Base-by-base conservation (phyloP, 2,888 invertebrate genomes). In the Argyra leucocephala region DNA sequence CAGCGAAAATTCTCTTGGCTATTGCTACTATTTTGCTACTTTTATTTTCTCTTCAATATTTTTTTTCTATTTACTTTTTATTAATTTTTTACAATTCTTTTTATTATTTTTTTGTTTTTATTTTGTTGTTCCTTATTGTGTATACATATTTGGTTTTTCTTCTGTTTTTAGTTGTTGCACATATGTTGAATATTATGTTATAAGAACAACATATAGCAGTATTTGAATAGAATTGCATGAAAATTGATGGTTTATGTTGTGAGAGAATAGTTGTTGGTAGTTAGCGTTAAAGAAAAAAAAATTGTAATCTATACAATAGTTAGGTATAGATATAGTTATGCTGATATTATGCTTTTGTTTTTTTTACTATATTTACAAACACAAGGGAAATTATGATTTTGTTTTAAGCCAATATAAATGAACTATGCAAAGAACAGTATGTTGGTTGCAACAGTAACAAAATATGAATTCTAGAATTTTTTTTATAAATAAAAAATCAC, bases 171-270 rank as follows among this genome's bases (percentile, higher is more conserved):
- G 15, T 37, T 37, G 6, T n/a, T 3, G 5, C n/a, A 48, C 18
- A 48, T 48, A 48, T 48, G 48, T 48, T 48, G 48, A 48, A 48
- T 48, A 48, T 48, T 48, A 48, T 48, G 48, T 48, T 48, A 18
- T 15, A 18, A 5, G 18, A 48, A 48, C 15, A 48, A 48, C 48
- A 48, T 48, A 12, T 18, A 48, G 18, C n/a, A 12, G 2, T 48
- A 48, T 48, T 2, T 48, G 48, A 15, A 48, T 48, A 48, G 5
- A 48, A 48, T 48, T 48, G 48, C 15, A 48, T 48, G 15, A 48
- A 48, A 48, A 48, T 15, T 48, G 48, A 48, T 48, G 18, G 48
- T 48, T n/a, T 48, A 48, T 48, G 48, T 48, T 48, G 48, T 48
- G 48, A 48, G 48, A 48, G n/a, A n/a, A n/a, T n/a, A 48, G 18